Evolutionary conservation across 2,797 vertebrate species (phyloP), one percentile per base, ranked within the genome.

Genomic region (Pseudomugil tenellus): DNA sequence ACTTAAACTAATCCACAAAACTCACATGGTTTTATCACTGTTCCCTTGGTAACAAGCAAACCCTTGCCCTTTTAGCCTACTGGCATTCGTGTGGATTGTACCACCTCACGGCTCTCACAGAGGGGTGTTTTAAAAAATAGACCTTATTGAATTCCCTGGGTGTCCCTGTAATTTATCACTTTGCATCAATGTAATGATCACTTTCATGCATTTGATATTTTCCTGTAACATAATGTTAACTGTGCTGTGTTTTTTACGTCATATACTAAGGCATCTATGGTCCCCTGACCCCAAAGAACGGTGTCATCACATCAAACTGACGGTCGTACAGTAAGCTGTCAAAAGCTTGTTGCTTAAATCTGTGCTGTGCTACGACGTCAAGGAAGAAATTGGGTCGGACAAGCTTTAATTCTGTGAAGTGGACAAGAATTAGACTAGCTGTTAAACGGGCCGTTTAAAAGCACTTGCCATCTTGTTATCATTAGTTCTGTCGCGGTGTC

Each of bases 331-430:
- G 89, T 92, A 91, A 94, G 93, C 93, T 94, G 93, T 93, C 93
- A 94, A 87, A 93, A 91, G 93, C 93, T 93, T 93, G 93, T 95
- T 94, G 93, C 92, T 91, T 86, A 90, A 92, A 93, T 92, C 91
- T 90, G 85, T 89, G 91, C 89, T 41, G 46, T 63, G 82, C 73
- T 57, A 72, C 43, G 87, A 94, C 94, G 89, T 9, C 93, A 79
- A 82, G 21, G 81, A 79, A 74, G 68, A 79, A 85, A 70, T 74
- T 70, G 76, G 78, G 69, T 57, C 64, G 72, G 48, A 61, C 61
- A 19, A 52, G 69, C 28, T 31, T 26, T n/a, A 51, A 54, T 59
- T 77, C 17, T 32, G 3, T 2, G 8, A 71, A 55, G n/a, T 55
- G 39, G 51, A 31, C 23, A 16, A 25, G 17, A 76, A 58, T 55